Evolutionary conservation across 2,888 invertebrate species (phyloP), one percentile per base, ranked within the genome.

Genomic region (Neoascia interrupta): DNA sequence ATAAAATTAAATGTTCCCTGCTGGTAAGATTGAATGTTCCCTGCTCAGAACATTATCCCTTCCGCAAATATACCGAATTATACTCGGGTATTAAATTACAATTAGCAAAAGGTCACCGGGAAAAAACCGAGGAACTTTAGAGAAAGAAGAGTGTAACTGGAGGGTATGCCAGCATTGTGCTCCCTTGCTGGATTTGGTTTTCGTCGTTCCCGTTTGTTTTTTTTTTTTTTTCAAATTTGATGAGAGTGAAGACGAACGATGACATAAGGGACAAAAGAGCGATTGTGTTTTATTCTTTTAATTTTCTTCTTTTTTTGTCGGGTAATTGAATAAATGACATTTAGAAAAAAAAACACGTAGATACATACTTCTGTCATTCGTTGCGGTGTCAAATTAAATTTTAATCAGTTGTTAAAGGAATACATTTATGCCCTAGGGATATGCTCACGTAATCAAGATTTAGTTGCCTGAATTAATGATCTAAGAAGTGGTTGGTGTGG

Each of bases 301-400:
- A 8, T 28, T 4, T 34, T 58, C 21, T 43, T 60, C 41, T 58
- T 47, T 13, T 16, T 18, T 23, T 66, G 43, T 16, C 47, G 47
- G 53, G 66, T 72, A 72, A 79, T 79, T 79, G 76, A 79, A 72
- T 72, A 79, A 72, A 66, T 60, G 66, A 60, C 72, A 79, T 76
- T 45, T 45, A 64, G 51, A 47, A 64, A 43, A 43, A 45, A 51
- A 43, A n/a, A n/a, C n/a, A n/a, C n/a, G n/a, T n/a, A n/a, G n/a
- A n/a, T n/a, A n/a, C 28, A 63, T 69, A 63, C 58, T 70, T 58
- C 58, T 70, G 58, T 53, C 58, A 76, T 70, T 76, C 56, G 75
- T 31, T 58, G 53, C 53, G 70, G 70, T 76, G 75, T 76, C 64
- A 64, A 75, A 75, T 75, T 64, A 58, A 75, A 70, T 70, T 58